Percentiles rank a stretch among this genome's conserved stretches.
phyloP scores from a whole-genome alignment of 2,888 invertebrate genomes.

The Ceriagrion tenellum region DNA sequence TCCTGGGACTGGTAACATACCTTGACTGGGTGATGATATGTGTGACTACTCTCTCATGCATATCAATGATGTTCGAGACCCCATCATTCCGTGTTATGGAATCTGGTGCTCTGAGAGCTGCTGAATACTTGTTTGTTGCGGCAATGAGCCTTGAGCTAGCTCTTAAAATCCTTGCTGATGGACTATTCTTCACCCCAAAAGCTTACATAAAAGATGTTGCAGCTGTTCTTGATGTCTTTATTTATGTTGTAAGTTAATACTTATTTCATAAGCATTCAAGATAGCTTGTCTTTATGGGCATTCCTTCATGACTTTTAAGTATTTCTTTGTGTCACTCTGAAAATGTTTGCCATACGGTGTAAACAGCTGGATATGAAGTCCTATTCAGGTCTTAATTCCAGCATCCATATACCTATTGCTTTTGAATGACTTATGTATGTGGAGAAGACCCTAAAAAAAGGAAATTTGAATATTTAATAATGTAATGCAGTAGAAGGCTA shows the following conservation, averaged over 20 bases:
- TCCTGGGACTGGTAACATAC: slow-evolving; percentile 98
- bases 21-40: slow-evolving; percentile 99
- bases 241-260: slow-evolving; percentile 89
- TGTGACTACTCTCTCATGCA: slow-evolving; percentile 97
- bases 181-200: slow-evolving; percentile 99
- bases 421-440: too few species aligned
- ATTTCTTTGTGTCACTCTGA: too few species aligned
- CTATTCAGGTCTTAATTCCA: too few species aligned
- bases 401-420: too few species aligned
- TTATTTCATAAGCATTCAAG: not conserved
- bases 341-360: too few species aligned
- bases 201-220: slow-evolving; percentile 99
- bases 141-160: slow-evolving; percentile 98
- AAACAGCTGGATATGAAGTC: too few species aligned
- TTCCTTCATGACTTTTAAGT: too few species aligned
- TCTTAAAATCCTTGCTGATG: slow-evolving; percentile 97
- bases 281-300: too few species aligned
- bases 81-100: slow-evolving; percentile 96
- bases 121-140: slow-evolving; percentile 98
- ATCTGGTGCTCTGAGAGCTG: slow-evolving; percentile 93
- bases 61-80: slow-evolving; percentile 99
- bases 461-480: too few species aligned
- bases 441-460: too few species aligned
- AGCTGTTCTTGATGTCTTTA: slow-evolving; percentile 97
- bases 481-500: too few species aligned